Evolutionary conservation across 2,888 invertebrate genomes (phyloP).

Genomic region (Aphidoletes aphidimyza): DNA sequence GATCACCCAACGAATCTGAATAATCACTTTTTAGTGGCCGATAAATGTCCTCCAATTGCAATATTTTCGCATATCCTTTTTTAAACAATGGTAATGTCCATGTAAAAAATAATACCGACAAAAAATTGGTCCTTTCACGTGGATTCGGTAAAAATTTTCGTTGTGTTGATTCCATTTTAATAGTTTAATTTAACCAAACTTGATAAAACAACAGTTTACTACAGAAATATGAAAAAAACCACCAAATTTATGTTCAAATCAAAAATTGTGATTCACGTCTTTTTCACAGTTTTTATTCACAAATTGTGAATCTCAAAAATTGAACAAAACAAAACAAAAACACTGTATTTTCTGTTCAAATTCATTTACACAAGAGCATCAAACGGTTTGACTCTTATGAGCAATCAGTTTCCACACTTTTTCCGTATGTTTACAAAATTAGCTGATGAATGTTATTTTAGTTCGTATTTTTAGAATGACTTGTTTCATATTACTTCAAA

Average conservation of each 20-base stretch:
- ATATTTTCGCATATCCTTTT: conserved; percentile 67
- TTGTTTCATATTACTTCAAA: background rate
- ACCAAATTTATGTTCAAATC: no score
- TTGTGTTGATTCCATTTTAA: conserved; percentile 53
- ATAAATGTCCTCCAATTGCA: conserved; percentile 68
- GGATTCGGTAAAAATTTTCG: conserved; percentile 63
- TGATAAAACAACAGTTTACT: no score
- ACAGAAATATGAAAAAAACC: no score
- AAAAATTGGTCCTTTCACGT: conserved; percentile 65
- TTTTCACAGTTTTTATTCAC: no score
- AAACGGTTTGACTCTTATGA: background rate
- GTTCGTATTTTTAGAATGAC: conserved; percentile 4
- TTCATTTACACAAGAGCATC: background rate
- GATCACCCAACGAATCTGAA: conserved; percentile 67
- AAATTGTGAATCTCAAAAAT: no score
- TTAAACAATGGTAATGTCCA: conserved; percentile 68
- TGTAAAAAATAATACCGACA: conserved; percentile 68
- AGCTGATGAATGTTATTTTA: background rate
- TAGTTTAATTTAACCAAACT: no score
- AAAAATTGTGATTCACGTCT: no score
- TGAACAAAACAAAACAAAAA: no score
- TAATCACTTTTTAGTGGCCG: conserved; percentile 67
- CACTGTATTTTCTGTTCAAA: background rate
- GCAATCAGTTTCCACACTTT: background rate
- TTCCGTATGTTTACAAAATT: background rate